These are phyloP conservation scores for Synergus japonicus DNA, from an alignment of 2,888 invertebrate species.

Conservation along the genomic window DNA sequence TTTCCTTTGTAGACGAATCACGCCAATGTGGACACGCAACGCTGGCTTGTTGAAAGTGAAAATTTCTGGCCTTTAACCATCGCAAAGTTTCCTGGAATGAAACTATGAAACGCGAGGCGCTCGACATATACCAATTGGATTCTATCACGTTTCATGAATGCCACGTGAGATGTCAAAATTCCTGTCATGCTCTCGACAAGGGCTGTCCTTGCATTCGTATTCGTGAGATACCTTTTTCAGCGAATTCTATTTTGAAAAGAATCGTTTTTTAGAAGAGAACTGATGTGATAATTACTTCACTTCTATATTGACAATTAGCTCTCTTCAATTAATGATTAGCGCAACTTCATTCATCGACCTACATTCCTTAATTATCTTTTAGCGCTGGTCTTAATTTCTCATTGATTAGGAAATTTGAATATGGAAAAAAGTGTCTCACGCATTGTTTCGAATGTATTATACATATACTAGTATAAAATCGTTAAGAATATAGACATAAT, in stretches of 20 bases:
- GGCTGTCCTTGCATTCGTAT: constrained; percentile 24
- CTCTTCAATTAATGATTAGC: neutral
- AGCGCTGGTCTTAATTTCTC: neutral
- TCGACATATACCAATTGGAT: constrained; percentile 41
- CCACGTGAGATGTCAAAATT: constrained; percentile 37
- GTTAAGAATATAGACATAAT: no score
- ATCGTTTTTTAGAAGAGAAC: neutral
- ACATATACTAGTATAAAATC: no score
- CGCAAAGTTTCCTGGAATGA: constrained; percentile 34
- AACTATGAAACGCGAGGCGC: constrained; percentile 35
- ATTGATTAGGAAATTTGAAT: neutral
- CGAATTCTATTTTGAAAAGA: constrained; percentile 10
- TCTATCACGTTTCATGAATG: constrained; percentile 30
- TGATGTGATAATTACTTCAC: neutral
- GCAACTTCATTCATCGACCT: constrained; percentile 1
- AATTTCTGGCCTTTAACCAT: constrained; percentile 46
- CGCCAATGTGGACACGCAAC: constrained; percentile 51
- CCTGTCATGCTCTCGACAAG: constrained; percentile 4
- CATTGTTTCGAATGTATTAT: no score
- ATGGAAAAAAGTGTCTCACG: neutral
- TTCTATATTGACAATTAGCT: constrained; percentile 3
- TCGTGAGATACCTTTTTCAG: neutral
- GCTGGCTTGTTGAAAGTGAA: constrained; percentile 54
- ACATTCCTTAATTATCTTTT: constrained; percentile 2
- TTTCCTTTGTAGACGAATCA: constrained; percentile 29